Evolutionary conservation across 2,113 vertebrate species (phyloP).

Genomic region (Sorex araneus): DNA sequence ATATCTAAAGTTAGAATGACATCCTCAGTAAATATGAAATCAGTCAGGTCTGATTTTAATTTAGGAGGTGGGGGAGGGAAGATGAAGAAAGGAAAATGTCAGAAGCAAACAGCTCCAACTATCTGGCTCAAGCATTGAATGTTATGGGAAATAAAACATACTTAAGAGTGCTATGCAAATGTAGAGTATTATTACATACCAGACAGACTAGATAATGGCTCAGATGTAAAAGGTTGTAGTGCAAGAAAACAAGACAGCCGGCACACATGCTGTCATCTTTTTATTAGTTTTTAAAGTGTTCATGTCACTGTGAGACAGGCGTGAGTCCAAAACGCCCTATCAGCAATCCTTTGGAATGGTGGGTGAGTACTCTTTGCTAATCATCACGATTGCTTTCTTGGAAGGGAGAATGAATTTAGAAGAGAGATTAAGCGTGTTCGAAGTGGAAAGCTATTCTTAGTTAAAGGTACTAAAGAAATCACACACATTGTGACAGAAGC

Average conservation of each 20-base stretch:
- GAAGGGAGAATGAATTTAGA: conserved; percentile 20
- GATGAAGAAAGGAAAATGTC: not conserved
- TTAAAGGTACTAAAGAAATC: conserved; percentile 40
- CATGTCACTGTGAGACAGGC: not conserved
- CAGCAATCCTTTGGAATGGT: not conserved
- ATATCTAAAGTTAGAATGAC: not conserved
- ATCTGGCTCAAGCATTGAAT: conserved; percentile 7
- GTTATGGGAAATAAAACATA: not conserved
- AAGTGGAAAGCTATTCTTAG: not conserved
- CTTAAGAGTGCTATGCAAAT: not conserved
- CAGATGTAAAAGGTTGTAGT: not conserved
- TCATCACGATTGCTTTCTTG: not conserved
- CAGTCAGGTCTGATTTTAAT: not conserved
- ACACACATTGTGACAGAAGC: not conserved
- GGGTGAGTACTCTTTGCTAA: not conserved
- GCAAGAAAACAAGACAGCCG: not conserved
- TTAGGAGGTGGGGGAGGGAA: not conserved
- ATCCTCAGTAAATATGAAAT: not conserved
- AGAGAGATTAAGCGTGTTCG: not conserved
- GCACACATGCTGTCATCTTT: conserved; percentile 1
- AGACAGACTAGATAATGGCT: not conserved
- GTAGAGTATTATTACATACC: not conserved
- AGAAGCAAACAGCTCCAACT: conserved; percentile 22
- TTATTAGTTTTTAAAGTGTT: conserved; percentile 17
- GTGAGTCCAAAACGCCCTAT: not conserved